phyloP scores from a whole-genome alignment of 2,113 vertebrate species.

The human region GRCh38 chr1:70654001-70654500 shows the following conservation, averaged over 20 bases:
- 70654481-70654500: too few species aligned
- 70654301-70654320: background rate
- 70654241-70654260: background rate
- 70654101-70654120: background rate
- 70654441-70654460: too few species aligned
- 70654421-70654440: too few species aligned
- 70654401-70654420: too few species aligned
- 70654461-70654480: too few species aligned
- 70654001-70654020: background rate
- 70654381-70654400: too few species aligned
- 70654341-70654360: background rate
- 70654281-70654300: too few species aligned
- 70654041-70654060: background rate
- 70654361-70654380: background rate
- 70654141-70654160: background rate
- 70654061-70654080: background rate
- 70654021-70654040: background rate
- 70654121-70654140: background rate
- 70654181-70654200: background rate
- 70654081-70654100: background rate
- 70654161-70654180: background rate
- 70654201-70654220: background rate
- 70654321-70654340: background rate
- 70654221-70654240: background rate
- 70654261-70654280: background rate